Percentiles rank a stretch among this genome's conserved stretches.
phyloP scores from a whole-genome alignment of 2,113 vertebrate genomes.

The Laticauda laticaudata region DNA sequence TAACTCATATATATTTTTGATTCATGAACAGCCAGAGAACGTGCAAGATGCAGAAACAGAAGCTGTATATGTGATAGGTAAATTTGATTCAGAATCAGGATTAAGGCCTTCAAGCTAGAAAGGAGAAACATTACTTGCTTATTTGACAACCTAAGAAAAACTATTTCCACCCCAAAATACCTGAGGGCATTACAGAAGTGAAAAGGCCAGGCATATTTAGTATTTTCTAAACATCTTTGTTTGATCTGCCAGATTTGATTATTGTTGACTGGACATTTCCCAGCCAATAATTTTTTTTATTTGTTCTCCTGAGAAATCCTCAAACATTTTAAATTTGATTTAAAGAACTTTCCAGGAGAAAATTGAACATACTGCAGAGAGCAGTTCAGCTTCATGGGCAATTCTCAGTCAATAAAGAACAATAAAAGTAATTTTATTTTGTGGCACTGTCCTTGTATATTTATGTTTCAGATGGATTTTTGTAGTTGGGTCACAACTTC shows the following conservation, averaged over 20 bases:
- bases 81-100: background rate
- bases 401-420: constrained; percentile 60
- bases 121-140: background rate
- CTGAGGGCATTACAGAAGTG: constrained; percentile 46
- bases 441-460: constrained; percentile 51
- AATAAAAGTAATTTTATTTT: constrained; percentile 69
- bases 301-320: constrained; percentile 60
- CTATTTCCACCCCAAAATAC: constrained; percentile 38
- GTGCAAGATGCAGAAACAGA: background rate
- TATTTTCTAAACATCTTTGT: constrained; percentile 66
- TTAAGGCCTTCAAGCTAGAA: background rate
- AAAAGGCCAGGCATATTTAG: constrained; percentile 49
- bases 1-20: background rate
- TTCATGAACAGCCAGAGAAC: background rate
- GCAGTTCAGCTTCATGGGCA: constrained; percentile 67
- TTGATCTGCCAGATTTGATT: constrained; percentile 70
- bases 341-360: constrained; percentile 62
- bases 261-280: constrained; percentile 66
- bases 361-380: constrained; percentile 61
- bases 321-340: constrained; percentile 69
- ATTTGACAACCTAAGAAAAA: background rate
- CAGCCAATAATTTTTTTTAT: constrained; percentile 66
- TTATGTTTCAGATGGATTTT: constrained; percentile 56
- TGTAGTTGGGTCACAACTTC: constrained; percentile 42
- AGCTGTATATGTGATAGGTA: background rate